Base-by-base conservation (phyloP, 2,113 vertebrate genomes). In the Zosterops japonicus region DNA sequence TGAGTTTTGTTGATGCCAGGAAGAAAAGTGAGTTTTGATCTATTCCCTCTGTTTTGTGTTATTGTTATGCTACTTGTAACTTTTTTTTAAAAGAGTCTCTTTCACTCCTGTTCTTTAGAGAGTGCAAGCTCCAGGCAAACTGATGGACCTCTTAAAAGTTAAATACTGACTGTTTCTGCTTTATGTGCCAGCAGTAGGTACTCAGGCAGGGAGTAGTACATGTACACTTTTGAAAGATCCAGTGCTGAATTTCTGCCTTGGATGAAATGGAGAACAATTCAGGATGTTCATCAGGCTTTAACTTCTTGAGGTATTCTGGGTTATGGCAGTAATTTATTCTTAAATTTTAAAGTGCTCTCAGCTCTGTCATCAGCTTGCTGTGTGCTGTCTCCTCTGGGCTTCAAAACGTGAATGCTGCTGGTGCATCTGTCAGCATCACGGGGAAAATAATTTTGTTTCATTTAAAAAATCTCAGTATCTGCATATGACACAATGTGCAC, bases 351-450 rank as follows among this genome's bases (percentile, higher is more conserved):
- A 55, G 47, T 64, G 49, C 44, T 47, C 13, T 79, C 3, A 8
- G 57, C 39, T 81, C 84, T 82, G 27, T 77, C 61, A 25, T 68
- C 29, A 47, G 13, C 57, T 90, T 87, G 14, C 6, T 75, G 8
- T 59, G 60, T 71, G 8, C 50, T 46, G 21, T 41, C 41, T 79
- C 4, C 68, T 83, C 25, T 33, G 36, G 8, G 4, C 79, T 35
- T 84, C 33, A 35, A 6, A 78, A 47, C 9, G 1, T 56, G 42
- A 75, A 11, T 55, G 17, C 39, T 91, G 36, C 19, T 88, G 56
- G 5, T 80, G 46, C 33, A 35, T 50, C 47, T 85, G 35, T 55
- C 52, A 82, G 1, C 52, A 71, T 33, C 49, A 13, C 0, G 0
- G n/a, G 44, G 52, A 33, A 76, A 60, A 35, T 12, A 65, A 65